phyloP scores from a whole-genome alignment of 2,888 invertebrate species.

The Ochlodes sylvanus region DNA sequence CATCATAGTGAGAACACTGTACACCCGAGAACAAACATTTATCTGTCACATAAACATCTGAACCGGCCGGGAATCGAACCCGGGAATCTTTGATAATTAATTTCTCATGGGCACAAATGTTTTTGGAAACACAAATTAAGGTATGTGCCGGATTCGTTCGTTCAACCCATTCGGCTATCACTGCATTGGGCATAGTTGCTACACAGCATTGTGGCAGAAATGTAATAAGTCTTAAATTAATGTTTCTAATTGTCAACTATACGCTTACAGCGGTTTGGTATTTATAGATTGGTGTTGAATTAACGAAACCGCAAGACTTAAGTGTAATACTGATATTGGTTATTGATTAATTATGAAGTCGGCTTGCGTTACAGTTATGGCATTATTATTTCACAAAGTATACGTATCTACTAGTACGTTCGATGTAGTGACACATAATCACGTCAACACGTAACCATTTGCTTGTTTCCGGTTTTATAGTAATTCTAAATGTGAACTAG shows the following conservation, averaged over 20 bases:
- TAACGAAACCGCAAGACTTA: constrained; percentile 34
- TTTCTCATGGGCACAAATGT: too few relatives aligned
- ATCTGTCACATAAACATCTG: too few relatives aligned
- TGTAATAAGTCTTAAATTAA: constrained; percentile 12
- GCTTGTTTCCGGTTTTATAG: constrained; percentile 22
- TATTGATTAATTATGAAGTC: constrained; percentile 36
- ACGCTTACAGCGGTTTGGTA: constrained; percentile 35
- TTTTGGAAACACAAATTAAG: too few relatives aligned
- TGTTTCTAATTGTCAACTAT: constrained; percentile 26
- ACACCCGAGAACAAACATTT: too few relatives aligned
- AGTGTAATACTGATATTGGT: constrained; percentile 38
- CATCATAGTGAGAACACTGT: too few relatives aligned
- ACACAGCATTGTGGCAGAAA: background rate
- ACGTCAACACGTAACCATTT: constrained; percentile 22
- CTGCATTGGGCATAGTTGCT: background rate
- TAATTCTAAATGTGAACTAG: too few relatives aligned
- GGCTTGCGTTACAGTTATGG: constrained; percentile 30
- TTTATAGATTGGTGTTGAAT: constrained; percentile 38
- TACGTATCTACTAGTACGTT: background rate
- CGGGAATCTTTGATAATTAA: too few relatives aligned
- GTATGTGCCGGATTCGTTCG: too few relatives aligned
- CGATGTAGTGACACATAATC: constrained; percentile 24
- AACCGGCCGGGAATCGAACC: too few relatives aligned
- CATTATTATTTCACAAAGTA: constrained; percentile 29
- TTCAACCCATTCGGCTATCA: too few relatives aligned